Conservation (phyloP, 2,888 invertebrate species). For the Ashinkailepas kermadecensis region DNA sequence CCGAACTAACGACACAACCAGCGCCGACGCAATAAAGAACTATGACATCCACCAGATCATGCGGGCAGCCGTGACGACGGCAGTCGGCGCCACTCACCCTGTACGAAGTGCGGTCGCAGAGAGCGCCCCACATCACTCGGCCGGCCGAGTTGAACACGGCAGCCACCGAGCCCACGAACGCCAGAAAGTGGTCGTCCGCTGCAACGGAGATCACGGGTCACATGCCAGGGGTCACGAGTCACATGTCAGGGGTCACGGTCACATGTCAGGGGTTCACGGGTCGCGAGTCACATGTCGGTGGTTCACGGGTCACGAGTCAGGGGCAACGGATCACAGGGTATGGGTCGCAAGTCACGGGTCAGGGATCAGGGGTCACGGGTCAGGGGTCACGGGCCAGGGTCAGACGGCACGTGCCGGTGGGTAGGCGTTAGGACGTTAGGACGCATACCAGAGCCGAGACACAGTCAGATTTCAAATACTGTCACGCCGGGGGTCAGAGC, state of each 20-base stretch:
- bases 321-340: neutral
- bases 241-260: no score
- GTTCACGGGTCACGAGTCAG: neutral
- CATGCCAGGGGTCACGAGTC: no score
- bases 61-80: neutral
- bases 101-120: slow-evolving; percentile 33
- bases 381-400: neutral
- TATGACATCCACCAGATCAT: neutral
- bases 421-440: no score
- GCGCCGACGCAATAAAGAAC: no score
- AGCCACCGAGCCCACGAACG: slow-evolving; percentile 44
- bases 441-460: neutral
- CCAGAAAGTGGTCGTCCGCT: slow-evolving; percentile 45
- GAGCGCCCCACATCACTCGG: slow-evolving; percentile 44
- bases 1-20: no score
- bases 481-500: no score
- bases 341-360: no score
- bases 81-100: slow-evolving; percentile 25
- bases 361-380: neutral
- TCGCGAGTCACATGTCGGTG: no score
- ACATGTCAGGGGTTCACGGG: no score
- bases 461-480: no score
- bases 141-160: slow-evolving; percentile 46
- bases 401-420: no score
- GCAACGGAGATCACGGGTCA: neutral